These are phyloP conservation scores for Zapornia atra DNA, from an alignment of 2,113 vertebrate species.

Conservation along the genomic window DNA sequence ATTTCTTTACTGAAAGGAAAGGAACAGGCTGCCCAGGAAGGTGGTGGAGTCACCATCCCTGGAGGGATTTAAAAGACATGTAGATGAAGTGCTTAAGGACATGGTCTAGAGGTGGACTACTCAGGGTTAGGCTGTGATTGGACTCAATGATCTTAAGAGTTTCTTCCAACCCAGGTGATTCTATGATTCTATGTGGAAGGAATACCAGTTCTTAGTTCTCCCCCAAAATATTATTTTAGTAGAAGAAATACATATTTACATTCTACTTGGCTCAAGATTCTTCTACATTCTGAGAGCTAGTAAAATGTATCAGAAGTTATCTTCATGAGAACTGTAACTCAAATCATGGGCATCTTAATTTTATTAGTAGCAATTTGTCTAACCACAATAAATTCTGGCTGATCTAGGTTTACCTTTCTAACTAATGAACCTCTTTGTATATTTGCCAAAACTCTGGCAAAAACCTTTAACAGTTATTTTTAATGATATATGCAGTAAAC, in stretches of 20 bases:
- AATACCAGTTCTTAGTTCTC: not conserved
- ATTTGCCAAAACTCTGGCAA: not conserved
- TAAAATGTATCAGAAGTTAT: not conserved
- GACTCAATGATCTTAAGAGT: too few relatives aligned
- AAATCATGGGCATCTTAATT: not conserved
- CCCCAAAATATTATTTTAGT: not conserved
- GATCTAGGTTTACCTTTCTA: not conserved
- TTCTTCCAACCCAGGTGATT: too few relatives aligned
- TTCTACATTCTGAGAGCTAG: not conserved
- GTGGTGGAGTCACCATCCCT: too few relatives aligned
- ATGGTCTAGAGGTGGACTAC: too few relatives aligned
- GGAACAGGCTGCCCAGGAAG: too few relatives aligned
- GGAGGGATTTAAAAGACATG: too few relatives aligned
- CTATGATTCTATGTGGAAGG: not conserved
- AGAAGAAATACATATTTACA: not conserved
- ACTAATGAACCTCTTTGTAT: not conserved
- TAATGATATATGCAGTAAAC: not conserved
- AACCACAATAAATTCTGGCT: not conserved
- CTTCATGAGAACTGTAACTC: not conserved
- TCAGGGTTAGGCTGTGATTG: too few relatives aligned
- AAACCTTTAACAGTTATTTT: not conserved
- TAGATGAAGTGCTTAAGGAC: too few relatives aligned
- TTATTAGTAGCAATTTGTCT: not conserved
- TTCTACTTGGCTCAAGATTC: not conserved
- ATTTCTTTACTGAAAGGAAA: too few relatives aligned